These are phyloP conservation scores for Oryzias woworae DNA, from an alignment of 2,113 vertebrate species.

Conservation along the genomic window DNA sequence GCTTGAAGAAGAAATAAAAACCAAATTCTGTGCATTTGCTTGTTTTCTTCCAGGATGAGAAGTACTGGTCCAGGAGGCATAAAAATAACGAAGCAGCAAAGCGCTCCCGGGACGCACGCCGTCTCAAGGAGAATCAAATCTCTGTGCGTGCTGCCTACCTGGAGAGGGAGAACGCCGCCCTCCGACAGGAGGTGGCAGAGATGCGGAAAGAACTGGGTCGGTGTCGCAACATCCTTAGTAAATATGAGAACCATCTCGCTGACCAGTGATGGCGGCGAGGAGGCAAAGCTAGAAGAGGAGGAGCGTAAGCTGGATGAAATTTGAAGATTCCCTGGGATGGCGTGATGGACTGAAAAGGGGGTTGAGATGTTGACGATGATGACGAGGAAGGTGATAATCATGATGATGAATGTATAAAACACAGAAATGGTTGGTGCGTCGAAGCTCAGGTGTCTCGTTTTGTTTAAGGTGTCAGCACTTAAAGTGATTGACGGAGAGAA, in stretches of 20 bases:
- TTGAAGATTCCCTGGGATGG: slow-evolving; percentile 31
- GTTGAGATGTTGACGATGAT: slow-evolving; percentile 33
- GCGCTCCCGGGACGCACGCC: slow-evolving; percentile 88
- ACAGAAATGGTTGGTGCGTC: slow-evolving; percentile 54
- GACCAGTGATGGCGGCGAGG: slow-evolving; percentile 69
- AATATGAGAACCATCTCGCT: slow-evolving; percentile 86
- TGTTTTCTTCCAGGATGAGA: slow-evolving; percentile 81
- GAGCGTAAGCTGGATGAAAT: slow-evolving; percentile 44
- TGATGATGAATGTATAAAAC: slow-evolving; percentile 74
- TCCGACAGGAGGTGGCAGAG: slow-evolving; percentile 88
- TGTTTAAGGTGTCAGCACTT: slow-evolving; percentile 60
- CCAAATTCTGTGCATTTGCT: not conserved
- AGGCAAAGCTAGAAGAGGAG: slow-evolving; percentile 38
- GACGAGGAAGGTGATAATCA: slow-evolving; percentile 43
- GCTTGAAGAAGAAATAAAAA: not conserved
- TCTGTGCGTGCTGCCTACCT: slow-evolving; percentile 90
- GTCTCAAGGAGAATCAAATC: slow-evolving; percentile 94
- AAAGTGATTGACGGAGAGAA: slow-evolving; percentile 64
- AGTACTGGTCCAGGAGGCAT: slow-evolving; percentile 89
- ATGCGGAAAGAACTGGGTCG: slow-evolving; percentile 90
- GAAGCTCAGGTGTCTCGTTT: slow-evolving; percentile 77
- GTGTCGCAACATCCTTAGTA: slow-evolving; percentile 87
- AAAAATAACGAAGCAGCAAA: slow-evolving; percentile 95
- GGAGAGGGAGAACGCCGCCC: slow-evolving; percentile 88
- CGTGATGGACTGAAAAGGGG: slow-evolving; percentile 52